A percentile compares a stretch with the other conserved stretches of the same genome.
phyloP scores from a whole-genome alignment of 2,113 vertebrate genomes.

The Condylura cristata region DNA sequence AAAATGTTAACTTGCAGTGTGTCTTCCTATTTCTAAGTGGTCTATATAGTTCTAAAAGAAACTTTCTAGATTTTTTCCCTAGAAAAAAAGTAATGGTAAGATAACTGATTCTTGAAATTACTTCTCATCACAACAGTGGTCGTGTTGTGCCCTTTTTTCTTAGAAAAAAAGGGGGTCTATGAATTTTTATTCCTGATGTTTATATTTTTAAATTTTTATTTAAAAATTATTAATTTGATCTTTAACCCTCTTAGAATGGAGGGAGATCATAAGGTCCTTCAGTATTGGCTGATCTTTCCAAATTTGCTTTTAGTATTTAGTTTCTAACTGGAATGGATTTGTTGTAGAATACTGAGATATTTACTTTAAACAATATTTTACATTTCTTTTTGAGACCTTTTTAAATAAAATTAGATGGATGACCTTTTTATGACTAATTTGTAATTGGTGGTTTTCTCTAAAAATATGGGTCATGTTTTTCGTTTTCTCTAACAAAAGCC shows the following conservation, averaged over 20 bases:
- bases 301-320: neutral
- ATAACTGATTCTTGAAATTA: neutral
- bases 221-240: neutral
- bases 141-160: neutral
- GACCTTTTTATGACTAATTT: neutral
- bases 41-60: neutral
- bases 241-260: constrained; percentile 1
- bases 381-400: neutral
- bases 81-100: neutral
- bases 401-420: neutral
- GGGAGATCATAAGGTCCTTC: neutral
- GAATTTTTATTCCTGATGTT: neutral
- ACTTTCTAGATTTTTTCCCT: neutral
- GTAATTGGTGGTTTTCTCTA: too few species aligned
- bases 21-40: neutral
- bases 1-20: neutral
- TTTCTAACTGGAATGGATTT: constrained; percentile 17
- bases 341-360: neutral
- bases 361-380: constrained; percentile 7
- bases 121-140: neutral
- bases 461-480: too few species aligned
- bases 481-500: neutral
- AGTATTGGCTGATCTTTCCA: neutral
- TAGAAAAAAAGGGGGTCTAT: neutral
- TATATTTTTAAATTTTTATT: constrained; percentile 8